These are phyloP conservation scores for Mechanitis messenoides DNA, from an alignment of 2,888 invertebrate genomes.

Conservation along the genomic window DNA sequence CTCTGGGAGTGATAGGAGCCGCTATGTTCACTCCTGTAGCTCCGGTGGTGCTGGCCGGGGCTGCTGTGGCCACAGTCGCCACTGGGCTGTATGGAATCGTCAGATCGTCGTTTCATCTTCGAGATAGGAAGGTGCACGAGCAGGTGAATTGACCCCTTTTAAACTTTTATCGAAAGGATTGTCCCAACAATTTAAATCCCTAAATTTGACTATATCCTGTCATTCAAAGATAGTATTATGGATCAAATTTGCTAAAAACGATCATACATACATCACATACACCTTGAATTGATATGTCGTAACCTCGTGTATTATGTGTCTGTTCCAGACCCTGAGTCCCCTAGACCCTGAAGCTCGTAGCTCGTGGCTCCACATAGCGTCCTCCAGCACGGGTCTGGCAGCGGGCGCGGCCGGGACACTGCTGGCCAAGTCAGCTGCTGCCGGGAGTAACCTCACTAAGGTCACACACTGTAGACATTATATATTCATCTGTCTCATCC, in stretches of 20 bases:
- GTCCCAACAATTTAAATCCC: no score
- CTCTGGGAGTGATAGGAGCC: slow-evolving; percentile 71
- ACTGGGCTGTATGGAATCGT: slow-evolving; percentile 73
- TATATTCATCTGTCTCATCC: no score
- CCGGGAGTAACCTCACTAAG: slow-evolving; percentile 68
- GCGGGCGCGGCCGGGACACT: slow-evolving; percentile 71
- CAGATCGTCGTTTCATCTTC: slow-evolving; percentile 65
- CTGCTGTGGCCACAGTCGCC: slow-evolving; percentile 61
- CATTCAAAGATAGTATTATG: no score
- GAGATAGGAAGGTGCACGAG: slow-evolving; percentile 68
- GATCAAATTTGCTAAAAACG: no score
- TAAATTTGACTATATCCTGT: no score
- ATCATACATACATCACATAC: no score
- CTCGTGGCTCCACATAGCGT: slow-evolving; percentile 77
- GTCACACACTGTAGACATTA: slow-evolving; percentile 35
- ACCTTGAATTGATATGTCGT: not conserved
- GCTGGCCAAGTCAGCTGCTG: slow-evolving; percentile 64
- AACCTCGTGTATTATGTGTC: no score
- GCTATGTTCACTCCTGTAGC: slow-evolving; percentile 72
- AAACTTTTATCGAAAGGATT: not conserved
- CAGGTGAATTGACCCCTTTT: slow-evolving; percentile 49
- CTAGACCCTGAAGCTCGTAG: slow-evolving; percentile 75
- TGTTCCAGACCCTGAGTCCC: slow-evolving; percentile 62
- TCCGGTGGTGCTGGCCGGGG: slow-evolving; percentile 65
- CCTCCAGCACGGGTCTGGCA: slow-evolving; percentile 73